Conservation (phyloP, 2,113 vertebrate genomes). For the Sinosuthora webbiana region DNA sequence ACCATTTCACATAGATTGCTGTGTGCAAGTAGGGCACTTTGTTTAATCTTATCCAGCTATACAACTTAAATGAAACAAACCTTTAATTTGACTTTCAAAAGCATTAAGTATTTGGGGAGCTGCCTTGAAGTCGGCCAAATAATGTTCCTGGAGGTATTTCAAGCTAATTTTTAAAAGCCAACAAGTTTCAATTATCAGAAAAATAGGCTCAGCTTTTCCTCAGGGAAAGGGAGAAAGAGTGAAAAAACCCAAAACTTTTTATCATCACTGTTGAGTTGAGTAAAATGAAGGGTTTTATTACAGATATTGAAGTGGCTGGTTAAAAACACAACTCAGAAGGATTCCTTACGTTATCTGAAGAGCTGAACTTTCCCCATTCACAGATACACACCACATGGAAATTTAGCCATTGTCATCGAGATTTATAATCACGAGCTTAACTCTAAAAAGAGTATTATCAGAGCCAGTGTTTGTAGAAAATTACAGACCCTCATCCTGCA, state of each 20-base stretch:
- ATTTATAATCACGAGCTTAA: neutral
- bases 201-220: neutral
- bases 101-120: slow-evolving; percentile 7
- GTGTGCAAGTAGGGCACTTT: slow-evolving; percentile 33
- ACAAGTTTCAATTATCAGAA: neutral
- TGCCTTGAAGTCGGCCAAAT: slow-evolving; percentile 17
- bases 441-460: neutral
- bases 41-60: slow-evolving; percentile 46
- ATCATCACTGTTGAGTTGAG: neutral
- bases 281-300: neutral
- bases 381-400: neutral
- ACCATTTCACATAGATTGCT: slow-evolving; percentile 5
- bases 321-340: neutral
- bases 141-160: slow-evolving; percentile 1
- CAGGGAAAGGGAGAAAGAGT: neutral
- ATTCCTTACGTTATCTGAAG: neutral
- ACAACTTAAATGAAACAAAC: slow-evolving; percentile 53
- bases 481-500: neutral
- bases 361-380: neutral
- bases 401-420: neutral
- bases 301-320: neutral
- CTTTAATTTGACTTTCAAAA: slow-evolving; percentile 61
- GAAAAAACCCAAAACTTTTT: neutral
- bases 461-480: neutral
- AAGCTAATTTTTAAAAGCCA: slow-evolving; percentile 20